Base-by-base conservation (phyloP, 2,797 vertebrate genomes). In the Propithecus deckenii region DNA sequence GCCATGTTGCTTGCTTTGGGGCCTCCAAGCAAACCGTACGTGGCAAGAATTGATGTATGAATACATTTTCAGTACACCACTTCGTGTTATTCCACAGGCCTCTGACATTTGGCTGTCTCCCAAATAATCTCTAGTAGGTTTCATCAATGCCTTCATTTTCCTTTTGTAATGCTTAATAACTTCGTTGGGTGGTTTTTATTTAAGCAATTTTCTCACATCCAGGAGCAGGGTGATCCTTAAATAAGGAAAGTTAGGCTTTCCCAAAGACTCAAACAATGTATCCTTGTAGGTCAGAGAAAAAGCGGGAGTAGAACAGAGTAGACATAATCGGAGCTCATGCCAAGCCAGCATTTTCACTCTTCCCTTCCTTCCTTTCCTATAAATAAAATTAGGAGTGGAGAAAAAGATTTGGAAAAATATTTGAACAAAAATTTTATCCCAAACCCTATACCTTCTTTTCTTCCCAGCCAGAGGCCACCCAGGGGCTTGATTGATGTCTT, bases 41-140 rank as follows among this genome's bases (percentile, higher is more conserved):
- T 96, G 97, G 97, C 96, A 97, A 94, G 97, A 97, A 95, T 79
- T 98, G 96, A 98, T 95, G 96, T 96, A 63, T 84, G 86, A 98
- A 95, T 96, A 72, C 96, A 86, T 98, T 97, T 97, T 94, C 95
- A 95, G 97, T 83, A 86, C 92, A 97, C 94, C 76, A 12, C 93
- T 96, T 76, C 8, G 8, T 97, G 97, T 97, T 97, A 88, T 97
- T 96, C 96, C 91, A 84, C 84, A 96, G 91, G 88, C 96, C 83
- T 97, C 95, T 89, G 94, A 97, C 94, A 94, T 84, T 84, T 97
- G 97, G 94, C 91, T 78, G 80, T 1, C 43, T 38, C 89, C 89
- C 96, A 94, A 59, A 46, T 79, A 94, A 95, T 94, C 72, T 96
- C 88, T 65, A 74, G 80, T 63, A 81, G 57, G 61, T 78, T 96